phyloP scores from a whole-genome alignment of 2,888 invertebrate genomes.

The Erebia aethiops region DNA sequence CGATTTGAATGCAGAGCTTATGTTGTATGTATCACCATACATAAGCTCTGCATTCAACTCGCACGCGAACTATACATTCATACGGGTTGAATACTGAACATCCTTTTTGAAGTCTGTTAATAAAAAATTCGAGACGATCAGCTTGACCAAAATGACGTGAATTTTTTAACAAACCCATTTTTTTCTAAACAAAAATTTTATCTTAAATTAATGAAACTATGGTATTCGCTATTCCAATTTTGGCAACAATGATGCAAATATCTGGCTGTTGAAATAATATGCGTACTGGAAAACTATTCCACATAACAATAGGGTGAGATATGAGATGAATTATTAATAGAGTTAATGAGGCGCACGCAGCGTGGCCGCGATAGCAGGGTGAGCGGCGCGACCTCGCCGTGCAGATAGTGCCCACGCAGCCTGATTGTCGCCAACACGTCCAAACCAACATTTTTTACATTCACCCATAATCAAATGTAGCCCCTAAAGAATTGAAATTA shows the following conservation, averaged over 20 bases:
- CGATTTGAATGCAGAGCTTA: no score
- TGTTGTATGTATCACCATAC: no score
- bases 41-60: no score
- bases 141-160: no score
- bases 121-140: no score
- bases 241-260: neutral
- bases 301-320: slow-evolving; percentile 73
- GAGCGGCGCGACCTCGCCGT: slow-evolving; percentile 75
- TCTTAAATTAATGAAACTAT: no score
- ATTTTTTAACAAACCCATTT: no score
- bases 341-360: slow-evolving; percentile 69
- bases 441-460: slow-evolving; percentile 57
- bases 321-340: slow-evolving; percentile 79
- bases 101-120: no score
- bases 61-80: no score
- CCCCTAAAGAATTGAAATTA: neutral
- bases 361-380: slow-evolving; percentile 71
- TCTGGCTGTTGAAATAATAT: neutral
- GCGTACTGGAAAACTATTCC: slow-evolving; percentile 63
- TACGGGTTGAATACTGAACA: no score
- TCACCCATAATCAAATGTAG: slow-evolving; percentile 33
- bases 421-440: slow-evolving; percentile 76
- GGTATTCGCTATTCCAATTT: neutral
- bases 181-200: no score
- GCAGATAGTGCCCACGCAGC: slow-evolving; percentile 79